Conservation (phyloP, 2,113 vertebrate species). For the Cochlearius cochlearius region DNA sequence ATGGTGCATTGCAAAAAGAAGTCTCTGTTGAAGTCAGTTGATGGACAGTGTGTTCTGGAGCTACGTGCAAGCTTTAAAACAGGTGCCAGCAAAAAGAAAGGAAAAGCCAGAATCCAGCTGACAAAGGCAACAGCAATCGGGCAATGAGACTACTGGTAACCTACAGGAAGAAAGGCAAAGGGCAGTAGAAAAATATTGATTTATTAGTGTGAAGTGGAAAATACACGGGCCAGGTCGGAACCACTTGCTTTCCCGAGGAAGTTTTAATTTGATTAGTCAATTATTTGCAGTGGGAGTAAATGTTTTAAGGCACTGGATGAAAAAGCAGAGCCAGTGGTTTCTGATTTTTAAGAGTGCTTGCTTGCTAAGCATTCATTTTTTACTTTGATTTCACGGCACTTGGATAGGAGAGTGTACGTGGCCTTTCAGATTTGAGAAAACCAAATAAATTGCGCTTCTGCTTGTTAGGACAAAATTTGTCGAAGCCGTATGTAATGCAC, state of each 20-base stretch:
- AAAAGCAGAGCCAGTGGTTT: neutral
- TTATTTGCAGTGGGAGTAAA: neutral
- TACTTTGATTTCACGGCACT: neutral
- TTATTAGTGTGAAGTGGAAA: constrained; percentile 18
- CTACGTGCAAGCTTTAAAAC: neutral
- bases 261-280: neutral
- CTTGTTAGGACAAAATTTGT: neutral
- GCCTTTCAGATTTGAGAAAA: neutral
- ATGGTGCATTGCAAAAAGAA: neutral
- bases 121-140: neutral
- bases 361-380: neutral
- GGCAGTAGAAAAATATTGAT: neutral
- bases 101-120: constrained; percentile 16
- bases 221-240: neutral
- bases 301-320: neutral
- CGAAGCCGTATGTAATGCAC: fast-evolving
- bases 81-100: constrained; percentile 21
- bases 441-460: neutral
- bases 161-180: constrained; percentile 7
- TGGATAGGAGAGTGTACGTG: neutral
- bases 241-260: neutral
- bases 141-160: neutral
- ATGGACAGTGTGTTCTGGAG: neutral
- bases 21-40: neutral
- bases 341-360: neutral